phyloP scores from a whole-genome alignment of 2,797 vertebrate genomes.

The Rhincodon typus region DNA sequence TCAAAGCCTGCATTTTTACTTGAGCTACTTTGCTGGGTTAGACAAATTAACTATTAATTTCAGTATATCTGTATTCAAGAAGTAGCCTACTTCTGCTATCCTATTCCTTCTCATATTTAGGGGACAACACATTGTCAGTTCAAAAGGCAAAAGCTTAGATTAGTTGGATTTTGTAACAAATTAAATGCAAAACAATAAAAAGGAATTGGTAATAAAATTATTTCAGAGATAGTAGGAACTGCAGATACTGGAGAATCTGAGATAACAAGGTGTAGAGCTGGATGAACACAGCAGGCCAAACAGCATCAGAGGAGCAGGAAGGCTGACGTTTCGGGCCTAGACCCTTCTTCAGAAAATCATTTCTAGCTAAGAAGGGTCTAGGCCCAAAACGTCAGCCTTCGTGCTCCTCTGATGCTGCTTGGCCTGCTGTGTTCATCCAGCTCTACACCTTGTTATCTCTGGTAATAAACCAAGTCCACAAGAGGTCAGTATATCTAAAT shows the following conservation, averaged over 20 bases:
- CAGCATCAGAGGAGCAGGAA: too few species aligned
- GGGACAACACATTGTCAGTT: not conserved
- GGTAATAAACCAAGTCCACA: not conserved
- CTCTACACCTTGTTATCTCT: too few species aligned
- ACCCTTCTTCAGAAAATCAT: too few species aligned
- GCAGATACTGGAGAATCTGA: too few species aligned
- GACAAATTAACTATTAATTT: not conserved
- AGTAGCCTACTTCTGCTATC: not conserved
- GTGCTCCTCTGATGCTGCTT: too few species aligned
- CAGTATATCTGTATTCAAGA: not conserved
- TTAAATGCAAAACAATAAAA: not conserved
- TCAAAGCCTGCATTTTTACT: not conserved
- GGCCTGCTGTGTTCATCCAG: too few species aligned
- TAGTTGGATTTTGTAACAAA: not conserved
- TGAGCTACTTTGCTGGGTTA: not conserved
- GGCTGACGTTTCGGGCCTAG: too few species aligned
- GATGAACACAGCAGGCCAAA: too few species aligned
- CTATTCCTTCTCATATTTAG: not conserved
- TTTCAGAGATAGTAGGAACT: too few species aligned
- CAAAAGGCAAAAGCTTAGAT: not conserved
- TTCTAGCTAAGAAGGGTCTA: too few species aligned
- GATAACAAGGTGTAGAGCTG: too few species aligned
- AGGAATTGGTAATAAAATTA: not conserved
- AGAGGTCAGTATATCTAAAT: not conserved
- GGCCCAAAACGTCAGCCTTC: too few species aligned